Evolutionary conservation across 2,888 invertebrate species (phyloP).

Genomic region (Timema podura): DNA sequence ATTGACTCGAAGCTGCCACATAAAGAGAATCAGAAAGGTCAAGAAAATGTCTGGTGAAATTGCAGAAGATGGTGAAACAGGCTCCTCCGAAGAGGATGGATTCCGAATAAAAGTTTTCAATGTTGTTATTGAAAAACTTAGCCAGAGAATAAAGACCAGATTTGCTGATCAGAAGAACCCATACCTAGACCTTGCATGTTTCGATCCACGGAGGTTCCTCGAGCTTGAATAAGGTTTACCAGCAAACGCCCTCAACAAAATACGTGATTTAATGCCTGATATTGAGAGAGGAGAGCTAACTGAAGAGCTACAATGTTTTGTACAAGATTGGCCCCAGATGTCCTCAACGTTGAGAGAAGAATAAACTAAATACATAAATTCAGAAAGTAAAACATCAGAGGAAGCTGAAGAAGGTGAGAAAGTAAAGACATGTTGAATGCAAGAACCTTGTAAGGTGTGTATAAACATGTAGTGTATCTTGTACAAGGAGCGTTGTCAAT

Average conservation of each 20-base stretch:
- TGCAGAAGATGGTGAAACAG: not conserved
- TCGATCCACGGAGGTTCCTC: not conserved
- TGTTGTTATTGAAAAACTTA: no score
- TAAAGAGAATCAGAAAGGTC: not conserved
- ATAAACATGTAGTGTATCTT: no score
- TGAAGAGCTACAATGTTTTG: slow-evolving; percentile 1
- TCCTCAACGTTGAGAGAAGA: not conserved
- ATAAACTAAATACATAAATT: not conserved
- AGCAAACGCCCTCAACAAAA: not conserved
- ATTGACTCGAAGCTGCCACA: no score
- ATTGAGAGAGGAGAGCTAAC: not conserved
- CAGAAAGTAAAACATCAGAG: not conserved
- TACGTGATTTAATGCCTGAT: not conserved
- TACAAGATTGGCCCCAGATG: not conserved
- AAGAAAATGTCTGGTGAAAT: not conserved
- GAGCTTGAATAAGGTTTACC: slow-evolving; percentile 4
- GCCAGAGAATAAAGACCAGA: no score
- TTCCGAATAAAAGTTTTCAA: no score
- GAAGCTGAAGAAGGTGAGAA: not conserved
- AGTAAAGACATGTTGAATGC: not conserved
- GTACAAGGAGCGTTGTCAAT: no score
- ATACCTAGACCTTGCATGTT: not conserved
- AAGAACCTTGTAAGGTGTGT: not conserved
- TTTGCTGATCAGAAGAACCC: no score
- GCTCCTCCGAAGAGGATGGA: no score